Conservation (phyloP, 2,113 vertebrate species). For the Seriola quinqueradiata region DNA sequence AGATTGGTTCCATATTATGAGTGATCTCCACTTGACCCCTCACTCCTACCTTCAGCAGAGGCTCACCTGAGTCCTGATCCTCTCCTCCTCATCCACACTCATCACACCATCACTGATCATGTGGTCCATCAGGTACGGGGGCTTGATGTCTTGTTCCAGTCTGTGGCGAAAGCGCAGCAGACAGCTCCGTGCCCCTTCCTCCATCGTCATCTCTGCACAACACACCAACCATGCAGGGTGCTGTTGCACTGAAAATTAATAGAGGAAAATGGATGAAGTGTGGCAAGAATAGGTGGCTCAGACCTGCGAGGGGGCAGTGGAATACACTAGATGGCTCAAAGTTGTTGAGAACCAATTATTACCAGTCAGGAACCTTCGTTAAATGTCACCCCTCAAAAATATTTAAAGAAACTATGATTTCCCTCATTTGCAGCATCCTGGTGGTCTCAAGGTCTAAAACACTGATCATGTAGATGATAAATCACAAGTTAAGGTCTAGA, state of each 20-base stretch:
- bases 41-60: neutral
- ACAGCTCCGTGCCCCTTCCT: constrained; percentile 88
- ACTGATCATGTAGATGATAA: no score
- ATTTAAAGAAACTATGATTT: no score
- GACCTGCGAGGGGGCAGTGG: no score
- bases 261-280: no score
- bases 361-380: no score
- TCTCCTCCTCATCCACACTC: constrained; percentile 89
- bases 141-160: constrained; percentile 93
- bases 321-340: neutral
- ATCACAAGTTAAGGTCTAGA: no score
- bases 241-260: neutral
- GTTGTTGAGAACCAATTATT: no score
- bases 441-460: no score
- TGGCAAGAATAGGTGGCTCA: neutral
- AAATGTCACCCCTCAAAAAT: no score
- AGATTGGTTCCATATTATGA: neutral
- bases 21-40: neutral
- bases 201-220: constrained; percentile 82
- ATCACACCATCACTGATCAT: constrained; percentile 92
- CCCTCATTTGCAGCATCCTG: no score
- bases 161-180: constrained; percentile 86
- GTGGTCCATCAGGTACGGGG: constrained; percentile 93
- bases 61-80: constrained; percentile 87
- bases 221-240: constrained; percentile 54